These are phyloP conservation scores for Ormyrus thymus DNA, from an alignment of 2,888 invertebrate genomes.

Conservation along the genomic window DNA sequence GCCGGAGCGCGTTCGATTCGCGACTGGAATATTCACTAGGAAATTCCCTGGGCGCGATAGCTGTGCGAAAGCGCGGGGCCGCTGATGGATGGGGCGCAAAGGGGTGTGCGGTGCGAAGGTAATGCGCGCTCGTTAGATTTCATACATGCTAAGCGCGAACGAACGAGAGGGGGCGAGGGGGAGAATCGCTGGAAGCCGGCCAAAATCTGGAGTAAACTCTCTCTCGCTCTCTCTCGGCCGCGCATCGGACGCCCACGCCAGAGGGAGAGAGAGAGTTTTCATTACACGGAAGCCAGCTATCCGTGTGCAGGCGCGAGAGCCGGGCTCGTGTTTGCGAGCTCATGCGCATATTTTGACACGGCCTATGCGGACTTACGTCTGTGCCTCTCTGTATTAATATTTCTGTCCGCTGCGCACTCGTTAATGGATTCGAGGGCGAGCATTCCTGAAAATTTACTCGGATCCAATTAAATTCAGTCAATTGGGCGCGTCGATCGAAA, in stretches of 20 bases:
- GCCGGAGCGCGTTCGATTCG: conserved; percentile 7
- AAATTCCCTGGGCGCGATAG: not conserved
- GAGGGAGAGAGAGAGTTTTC: not conserved
- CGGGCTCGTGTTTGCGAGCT: not conserved
- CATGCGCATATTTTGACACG: not conserved
- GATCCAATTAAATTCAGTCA: too few species aligned
- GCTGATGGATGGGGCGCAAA: not conserved
- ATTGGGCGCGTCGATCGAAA: too few species aligned
- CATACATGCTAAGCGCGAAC: not conserved
- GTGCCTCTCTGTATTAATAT: too few species aligned
- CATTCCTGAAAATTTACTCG: too few species aligned
- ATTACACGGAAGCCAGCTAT: conserved; percentile 13
- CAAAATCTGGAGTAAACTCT: conserved; percentile 25
- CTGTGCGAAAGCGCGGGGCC: not conserved
- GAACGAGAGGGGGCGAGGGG: not conserved
- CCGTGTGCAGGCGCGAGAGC: not conserved
- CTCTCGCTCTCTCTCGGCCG: too few species aligned
- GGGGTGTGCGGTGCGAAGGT: not conserved
- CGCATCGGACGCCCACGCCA: too few species aligned
- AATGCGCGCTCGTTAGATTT: conserved; percentile 25
- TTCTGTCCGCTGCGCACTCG: too few species aligned
- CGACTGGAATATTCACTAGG: conserved; percentile 13
- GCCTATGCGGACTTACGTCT: not conserved
- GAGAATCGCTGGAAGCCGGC: conserved; percentile 18
- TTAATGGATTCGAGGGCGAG: too few species aligned